Base-by-base conservation (phyloP, 2,113 vertebrate genomes). In the Cyprinus carpio region DNA sequence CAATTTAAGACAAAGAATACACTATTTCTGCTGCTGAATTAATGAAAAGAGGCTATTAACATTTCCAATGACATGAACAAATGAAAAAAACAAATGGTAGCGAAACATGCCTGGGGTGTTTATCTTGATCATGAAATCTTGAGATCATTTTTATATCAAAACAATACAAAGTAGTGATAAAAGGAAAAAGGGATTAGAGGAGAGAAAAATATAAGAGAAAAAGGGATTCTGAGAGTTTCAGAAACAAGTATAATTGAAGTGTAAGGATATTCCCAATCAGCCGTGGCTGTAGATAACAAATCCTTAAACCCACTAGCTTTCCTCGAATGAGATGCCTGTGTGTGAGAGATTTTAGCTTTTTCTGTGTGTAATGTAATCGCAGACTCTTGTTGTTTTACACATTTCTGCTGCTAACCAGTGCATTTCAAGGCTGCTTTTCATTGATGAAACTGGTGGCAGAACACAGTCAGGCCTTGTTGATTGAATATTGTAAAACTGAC, bases 391-490 rank as follows among this genome's bases (percentile, higher is more conserved):
- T 91, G 89, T 93, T 91, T 91, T 91, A 93, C 89, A 91, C 77
- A 60, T 89, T 91, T 91, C 90, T 92, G 56, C 67, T 85, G 83
- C 64, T 74, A 87, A 65, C 37, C 58, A 75, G 37, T 86, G 89
- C 87, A 90, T 90, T 89, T 93, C 87, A 93, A 91, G 88, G 86
- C 89, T 91, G 86, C 87, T 87, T 92, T 94, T 94, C 91, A 91
- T 91, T 56, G 75, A 84, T 83, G 86, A 72, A 89, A 89, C 87
- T 84, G 86, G 64, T 85, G 87, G 64, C 83, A 90, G 90, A 93
- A 92, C 90, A 93, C 89, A 91, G 90, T 89, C 90, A 60, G 89
- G 72, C 90, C 90, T 91, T 93, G 90, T 92, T 89, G 85, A 88
- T 88, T 82, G 91, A 90, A 84, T 89, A 85, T 91, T 82, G 84